Evolutionary conservation across 2,888 invertebrate species (phyloP).

Genomic region (Barypeithes pellucidus): DNA sequence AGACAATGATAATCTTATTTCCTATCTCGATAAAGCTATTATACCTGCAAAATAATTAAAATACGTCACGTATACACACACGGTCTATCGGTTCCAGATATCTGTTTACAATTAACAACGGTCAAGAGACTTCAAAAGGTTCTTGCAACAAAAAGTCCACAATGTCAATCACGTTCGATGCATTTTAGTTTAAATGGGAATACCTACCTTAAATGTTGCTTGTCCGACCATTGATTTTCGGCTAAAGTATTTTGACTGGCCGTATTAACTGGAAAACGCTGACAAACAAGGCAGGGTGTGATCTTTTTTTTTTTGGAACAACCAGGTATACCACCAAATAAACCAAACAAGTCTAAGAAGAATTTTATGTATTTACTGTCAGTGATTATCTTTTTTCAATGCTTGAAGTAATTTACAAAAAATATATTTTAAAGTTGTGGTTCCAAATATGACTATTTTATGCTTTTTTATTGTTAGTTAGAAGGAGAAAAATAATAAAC

Average conservation of each 20-base stretch:
- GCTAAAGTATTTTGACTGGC: constrained; percentile 61
- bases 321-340: constrained; percentile 51
- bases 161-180: constrained; percentile 63
- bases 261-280: constrained; percentile 62
- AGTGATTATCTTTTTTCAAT: constrained; percentile 21
- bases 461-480: neutral
- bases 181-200: constrained; percentile 63
- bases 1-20: neutral
- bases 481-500: neutral
- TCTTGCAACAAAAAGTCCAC: constrained; percentile 60
- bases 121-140: constrained; percentile 35
- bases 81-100: constrained; percentile 20
- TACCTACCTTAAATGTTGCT: constrained; percentile 60
- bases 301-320: constrained; percentile 57
- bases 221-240: constrained; percentile 64
- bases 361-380: constrained; percentile 54
- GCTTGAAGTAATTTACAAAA: constrained; percentile 12
- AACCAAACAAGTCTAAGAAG: constrained; percentile 54
- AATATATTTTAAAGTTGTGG: constrained; percentile 5
- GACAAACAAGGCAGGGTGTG: constrained; percentile 60
- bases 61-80: neutral
- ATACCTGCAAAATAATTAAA: constrained; percentile 30
- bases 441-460: constrained; percentile 11
- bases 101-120: constrained; percentile 44
- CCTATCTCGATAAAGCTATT: constrained; percentile 36